Percentiles rank a stretch among this genome's conserved stretches.
phyloP scores from a whole-genome alignment of 2,113 vertebrate species.

The Aldabrachelys gigantea region DNA sequence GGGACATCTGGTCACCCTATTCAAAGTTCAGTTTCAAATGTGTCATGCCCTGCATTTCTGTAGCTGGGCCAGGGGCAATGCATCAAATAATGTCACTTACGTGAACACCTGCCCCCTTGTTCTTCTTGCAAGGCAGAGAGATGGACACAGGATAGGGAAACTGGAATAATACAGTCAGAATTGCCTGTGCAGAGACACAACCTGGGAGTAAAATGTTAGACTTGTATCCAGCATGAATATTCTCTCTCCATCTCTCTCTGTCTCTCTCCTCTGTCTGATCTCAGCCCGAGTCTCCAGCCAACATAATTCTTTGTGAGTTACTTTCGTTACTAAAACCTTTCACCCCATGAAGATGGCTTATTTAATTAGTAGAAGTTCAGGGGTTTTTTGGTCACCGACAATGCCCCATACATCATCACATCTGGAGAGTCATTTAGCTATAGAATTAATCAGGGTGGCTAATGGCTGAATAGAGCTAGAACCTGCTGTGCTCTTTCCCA shows the following conservation, averaged over 20 bases:
- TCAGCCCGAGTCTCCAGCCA: conserved; percentile 46
- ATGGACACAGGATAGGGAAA: not conserved
- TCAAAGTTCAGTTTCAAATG: not conserved
- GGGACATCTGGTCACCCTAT: too few species aligned
- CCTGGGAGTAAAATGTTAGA: not conserved
- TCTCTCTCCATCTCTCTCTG: not conserved
- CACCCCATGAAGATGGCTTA: conserved; percentile 75
- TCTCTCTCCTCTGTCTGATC: not conserved
- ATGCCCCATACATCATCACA: conserved; percentile 68
- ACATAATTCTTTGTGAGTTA: conserved; percentile 78
- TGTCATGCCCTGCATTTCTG: not conserved
- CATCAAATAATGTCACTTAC: accelerated
- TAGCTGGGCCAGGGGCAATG: not conserved
- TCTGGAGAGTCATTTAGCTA: conserved; percentile 73
- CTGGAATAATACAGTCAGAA: not conserved
- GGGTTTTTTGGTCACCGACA: conserved; percentile 69
- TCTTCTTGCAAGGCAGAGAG: not conserved
- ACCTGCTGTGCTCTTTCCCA: conserved; percentile 22
- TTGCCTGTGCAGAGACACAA: not conserved
- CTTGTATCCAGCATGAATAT: not conserved
- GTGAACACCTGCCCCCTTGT: not conserved
- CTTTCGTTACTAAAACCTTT: conserved; percentile 79
- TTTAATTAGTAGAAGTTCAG: conserved; percentile 80
- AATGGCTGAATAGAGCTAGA: conserved; percentile 46
- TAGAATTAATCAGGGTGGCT: conserved; percentile 74